phyloP scores from a whole-genome alignment of 2,888 invertebrate species.

The Helleia helle region DNA sequence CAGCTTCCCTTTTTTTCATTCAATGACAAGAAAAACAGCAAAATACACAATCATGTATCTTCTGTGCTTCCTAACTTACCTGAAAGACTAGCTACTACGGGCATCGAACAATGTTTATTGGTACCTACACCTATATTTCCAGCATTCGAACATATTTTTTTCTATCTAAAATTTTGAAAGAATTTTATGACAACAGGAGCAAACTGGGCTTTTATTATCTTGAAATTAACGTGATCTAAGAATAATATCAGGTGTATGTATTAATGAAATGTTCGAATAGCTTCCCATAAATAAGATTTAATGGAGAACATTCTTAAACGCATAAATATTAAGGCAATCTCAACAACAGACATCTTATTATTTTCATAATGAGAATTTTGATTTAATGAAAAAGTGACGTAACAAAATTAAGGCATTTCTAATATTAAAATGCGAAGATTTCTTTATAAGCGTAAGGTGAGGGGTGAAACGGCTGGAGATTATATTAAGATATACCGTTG shows the following conservation, averaged over 20 bases:
- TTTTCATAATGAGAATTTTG: background rate
- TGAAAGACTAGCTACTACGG: no score
- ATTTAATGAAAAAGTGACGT: background rate
- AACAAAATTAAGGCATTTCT: background rate
- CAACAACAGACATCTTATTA: background rate
- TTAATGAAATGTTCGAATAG: no score
- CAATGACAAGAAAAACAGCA: slow-evolving; percentile 1
- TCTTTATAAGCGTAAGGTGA: background rate
- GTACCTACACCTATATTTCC: no score
- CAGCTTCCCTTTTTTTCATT: slow-evolving; percentile 4
- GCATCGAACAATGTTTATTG: no score
- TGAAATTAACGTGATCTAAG: no score
- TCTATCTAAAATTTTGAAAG: no score
- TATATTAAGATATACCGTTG: background rate
- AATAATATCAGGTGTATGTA: no score
- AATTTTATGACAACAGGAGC: no score
- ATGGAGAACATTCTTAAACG: background rate
- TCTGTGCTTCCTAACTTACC: no score
- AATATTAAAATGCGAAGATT: slow-evolving; percentile 7
- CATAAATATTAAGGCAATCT: background rate
- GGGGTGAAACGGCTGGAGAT: background rate
- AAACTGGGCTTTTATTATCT: no score
- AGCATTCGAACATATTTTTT: no score
- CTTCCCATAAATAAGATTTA: no score
- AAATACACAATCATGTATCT: background rate